Base-by-base conservation (phyloP, 2,888 invertebrate genomes). In the Agrotis ipsilon region DNA sequence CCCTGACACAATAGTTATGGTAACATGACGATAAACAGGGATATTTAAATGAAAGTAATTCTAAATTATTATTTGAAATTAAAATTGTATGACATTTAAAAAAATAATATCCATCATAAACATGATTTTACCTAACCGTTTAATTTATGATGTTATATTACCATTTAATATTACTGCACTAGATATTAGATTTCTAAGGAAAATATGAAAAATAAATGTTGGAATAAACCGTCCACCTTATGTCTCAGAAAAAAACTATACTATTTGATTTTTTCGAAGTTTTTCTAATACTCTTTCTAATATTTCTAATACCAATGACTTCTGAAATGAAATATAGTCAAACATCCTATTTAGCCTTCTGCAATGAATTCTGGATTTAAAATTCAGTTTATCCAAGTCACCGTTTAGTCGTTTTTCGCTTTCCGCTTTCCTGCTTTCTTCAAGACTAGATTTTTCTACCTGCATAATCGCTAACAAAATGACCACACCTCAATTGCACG, bases 401-500 rank as follows among this genome's bases (percentile, higher is more conserved):
- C 5, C 5, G n/a, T n/a, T n/a, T n/a, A n/a, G n/a, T n/a, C n/a
- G 27, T 6, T 14, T 21, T 11, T 19, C 43, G 7, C 9, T 43
- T 48, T 13, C 24, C 16, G 6, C 19, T 19, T 16, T 16, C 13
- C 27, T 9, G 2, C 14, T 46, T 72, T 43, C 21, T 75, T 43
- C 18, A n/a, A 2, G n/a, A 6, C 6, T 11, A 11, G 7, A 45
- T 45, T 21, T n/a, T 60, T 27, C 46, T 27, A 78, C 78, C 52
- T 72, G 72, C 57, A 72, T 68, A 57, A 46, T 60, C 86, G 88
- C 88, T 81, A 16, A 46, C 81, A 87, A 43, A 80, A 61, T 58
- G 70, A 54, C 82, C 82, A 46, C 70, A 73, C 66, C 74, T 64
- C 63, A 75, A 78, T 52, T 74, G 81, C 84, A 85, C 87, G 83